Evolutionary conservation across 1,140 invertebrate genomes (phyloP), one percentile per base, ranked within the genome.

Genomic region (Drosophila sp.): DNA sequence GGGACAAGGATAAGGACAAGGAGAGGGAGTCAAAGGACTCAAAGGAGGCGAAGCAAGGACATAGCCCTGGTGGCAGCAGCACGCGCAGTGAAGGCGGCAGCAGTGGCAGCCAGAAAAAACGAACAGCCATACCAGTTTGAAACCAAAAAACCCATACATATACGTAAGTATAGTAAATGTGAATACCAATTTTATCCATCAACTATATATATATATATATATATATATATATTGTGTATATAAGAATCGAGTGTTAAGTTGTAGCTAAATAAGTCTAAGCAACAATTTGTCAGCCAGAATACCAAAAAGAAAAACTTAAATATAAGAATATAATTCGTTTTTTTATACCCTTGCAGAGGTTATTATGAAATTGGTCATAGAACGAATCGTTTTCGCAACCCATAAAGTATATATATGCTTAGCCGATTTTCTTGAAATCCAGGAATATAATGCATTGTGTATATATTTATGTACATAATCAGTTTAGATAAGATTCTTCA

Each of bases 111-210:
- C 57, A 50, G 63, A 91, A 85, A n/a, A 91, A 91, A 32, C 83
- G 90, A 2, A 66, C 86, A 7, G 90, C 90, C 2, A 91, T 91
- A 41, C 86, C 90, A n/a, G 90, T 91, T 61, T 91, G 82, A 74
- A 29, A 17, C 11, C 4, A 0, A 23, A 38, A 4, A 41, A 25
- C 4, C 17, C 7, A 38, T 58, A 5, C 54, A 5, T 44, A 73
- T 74, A 74, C 72, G 72, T 67, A 76, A 63, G 66, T 76, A 27
- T n/a, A 54, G 27, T 5, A 62, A 35, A 30, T 68, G 66, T 68
- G 29, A 44, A 40, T 32, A 35, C 8, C 3, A 61, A 47, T 60
- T 8, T 10, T n/a, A 35, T 27, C 58, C 58, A 54, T 29, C 11
- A n/a, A 61, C 33, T 17, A 50, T 61, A 61, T 44, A 56, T 47